Evolutionary conservation across 2,797 vertebrate genomes (phyloP).

Genomic region (Lycodopsis pacificus): DNA sequence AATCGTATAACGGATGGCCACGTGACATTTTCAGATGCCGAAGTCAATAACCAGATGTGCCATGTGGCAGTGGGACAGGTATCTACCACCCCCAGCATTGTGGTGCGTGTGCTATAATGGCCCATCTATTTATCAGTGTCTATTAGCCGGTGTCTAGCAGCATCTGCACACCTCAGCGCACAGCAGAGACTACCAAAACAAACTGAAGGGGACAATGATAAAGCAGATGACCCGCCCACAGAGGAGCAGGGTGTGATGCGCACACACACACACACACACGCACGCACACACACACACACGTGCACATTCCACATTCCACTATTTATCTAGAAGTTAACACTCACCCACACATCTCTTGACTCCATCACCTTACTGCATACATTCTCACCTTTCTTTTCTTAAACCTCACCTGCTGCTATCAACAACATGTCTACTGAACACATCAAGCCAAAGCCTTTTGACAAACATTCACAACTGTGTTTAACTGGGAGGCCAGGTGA

Average conservation of each 20-base stretch:
- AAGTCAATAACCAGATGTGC: conserved; percentile 23
- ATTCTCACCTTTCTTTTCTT: conserved; percentile 49
- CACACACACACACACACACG: neutral
- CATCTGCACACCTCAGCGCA: conserved; percentile 43
- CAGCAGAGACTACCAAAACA: conserved; percentile 39
- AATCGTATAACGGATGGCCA: neutral
- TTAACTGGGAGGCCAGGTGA: conserved; percentile 49
- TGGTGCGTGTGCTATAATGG: conserved; percentile 9
- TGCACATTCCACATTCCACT: neutral
- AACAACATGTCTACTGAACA: conserved; percentile 53
- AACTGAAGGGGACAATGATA: conserved; percentile 43
- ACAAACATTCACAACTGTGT: conserved; percentile 51
- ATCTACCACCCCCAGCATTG: conserved; percentile 11
- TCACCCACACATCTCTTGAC: conserved; percentile 6
- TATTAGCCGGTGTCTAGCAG: conserved; percentile 25
- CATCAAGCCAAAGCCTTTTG: conserved; percentile 40
- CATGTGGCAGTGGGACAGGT: conserved; percentile 27
- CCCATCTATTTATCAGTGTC: conserved; percentile 58
- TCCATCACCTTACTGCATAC: conserved; percentile 39
- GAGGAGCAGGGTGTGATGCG: neutral
- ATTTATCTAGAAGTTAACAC: conserved; percentile 13
- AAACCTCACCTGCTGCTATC: conserved; percentile 50
- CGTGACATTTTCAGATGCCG: neutral
- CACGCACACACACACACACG: neutral
- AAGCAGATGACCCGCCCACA: conserved; percentile 16